Conservation (phyloP, 1,140 invertebrate genomes). For the Cotesia vestalis region DNA sequence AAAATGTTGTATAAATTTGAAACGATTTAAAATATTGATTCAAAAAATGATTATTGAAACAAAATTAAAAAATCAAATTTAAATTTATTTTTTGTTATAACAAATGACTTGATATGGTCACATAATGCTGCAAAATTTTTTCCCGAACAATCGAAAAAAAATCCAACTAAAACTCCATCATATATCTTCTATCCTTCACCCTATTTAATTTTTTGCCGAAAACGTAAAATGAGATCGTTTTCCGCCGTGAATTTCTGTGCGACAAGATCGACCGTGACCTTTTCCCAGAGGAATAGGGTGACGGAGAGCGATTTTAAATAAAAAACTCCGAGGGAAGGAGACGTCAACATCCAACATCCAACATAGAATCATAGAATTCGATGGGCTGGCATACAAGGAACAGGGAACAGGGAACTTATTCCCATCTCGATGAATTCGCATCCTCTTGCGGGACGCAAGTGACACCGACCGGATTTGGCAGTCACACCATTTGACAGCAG, state of each 20-base stretch:
- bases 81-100: too few species aligned
- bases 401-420: neutral
- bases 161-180: too few species aligned
- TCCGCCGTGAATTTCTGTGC: neutral
- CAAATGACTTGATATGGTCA: too few species aligned
- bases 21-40: too few species aligned
- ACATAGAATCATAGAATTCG: neutral
- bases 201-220: too few species aligned
- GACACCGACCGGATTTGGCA: conserved; percentile 55
- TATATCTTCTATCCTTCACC: too few species aligned
- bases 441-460: conserved; percentile 28
- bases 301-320: conserved; percentile 6
- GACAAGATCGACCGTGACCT: neutral
- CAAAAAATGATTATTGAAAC: too few species aligned
- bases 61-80: too few species aligned
- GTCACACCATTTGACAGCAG: conserved; percentile 55
- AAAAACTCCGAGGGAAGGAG: neutral
- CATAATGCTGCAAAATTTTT: too few species aligned
- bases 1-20: too few species aligned
- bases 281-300: conserved; percentile 9
- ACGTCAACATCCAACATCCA: neutral
- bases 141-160: too few species aligned
- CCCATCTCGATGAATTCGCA: conserved; percentile 19
- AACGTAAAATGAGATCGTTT: neutral
- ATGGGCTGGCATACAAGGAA: neutral